These are phyloP conservation scores for Diorhabda sublineata DNA, from an alignment of 1,140 invertebrate genomes.

Conservation along the genomic window DNA sequence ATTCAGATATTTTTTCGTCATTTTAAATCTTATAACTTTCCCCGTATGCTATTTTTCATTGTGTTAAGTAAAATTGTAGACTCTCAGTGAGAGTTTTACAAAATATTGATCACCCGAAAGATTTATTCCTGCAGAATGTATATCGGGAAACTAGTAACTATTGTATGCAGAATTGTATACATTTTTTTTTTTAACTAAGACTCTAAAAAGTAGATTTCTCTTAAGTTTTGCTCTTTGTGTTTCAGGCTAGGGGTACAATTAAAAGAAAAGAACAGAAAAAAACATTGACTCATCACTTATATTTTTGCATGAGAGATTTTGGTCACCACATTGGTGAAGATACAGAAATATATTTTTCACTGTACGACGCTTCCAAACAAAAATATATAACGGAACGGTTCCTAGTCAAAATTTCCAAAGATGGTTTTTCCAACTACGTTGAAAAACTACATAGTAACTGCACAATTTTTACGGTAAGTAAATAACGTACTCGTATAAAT, in stretches of 20 bases:
- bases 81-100: no score
- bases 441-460: constrained; percentile 84
- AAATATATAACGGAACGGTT: constrained; percentile 80
- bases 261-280: constrained; percentile 60
- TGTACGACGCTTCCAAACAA: constrained; percentile 73
- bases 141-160: no score
- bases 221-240: neutral
- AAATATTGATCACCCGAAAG: no score
- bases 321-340: constrained; percentile 82
- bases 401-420: constrained; percentile 80
- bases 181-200: no score
- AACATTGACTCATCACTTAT: constrained; percentile 74
- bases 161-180: no score
- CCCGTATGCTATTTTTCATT: no score
- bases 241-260: constrained; percentile 43
- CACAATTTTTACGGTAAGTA: constrained; percentile 79
- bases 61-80: no score
- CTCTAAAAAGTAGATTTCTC: no score
- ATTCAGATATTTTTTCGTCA: no score
- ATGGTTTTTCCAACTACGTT: constrained; percentile 84
- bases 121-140: no score
- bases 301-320: constrained; percentile 85
- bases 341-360: constrained; percentile 80
- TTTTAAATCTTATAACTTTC: no score
- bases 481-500: neutral